These are phyloP conservation scores for Priocnemis perturbator DNA, from an alignment of 2,888 invertebrate species.

Conservation along the genomic window DNA sequence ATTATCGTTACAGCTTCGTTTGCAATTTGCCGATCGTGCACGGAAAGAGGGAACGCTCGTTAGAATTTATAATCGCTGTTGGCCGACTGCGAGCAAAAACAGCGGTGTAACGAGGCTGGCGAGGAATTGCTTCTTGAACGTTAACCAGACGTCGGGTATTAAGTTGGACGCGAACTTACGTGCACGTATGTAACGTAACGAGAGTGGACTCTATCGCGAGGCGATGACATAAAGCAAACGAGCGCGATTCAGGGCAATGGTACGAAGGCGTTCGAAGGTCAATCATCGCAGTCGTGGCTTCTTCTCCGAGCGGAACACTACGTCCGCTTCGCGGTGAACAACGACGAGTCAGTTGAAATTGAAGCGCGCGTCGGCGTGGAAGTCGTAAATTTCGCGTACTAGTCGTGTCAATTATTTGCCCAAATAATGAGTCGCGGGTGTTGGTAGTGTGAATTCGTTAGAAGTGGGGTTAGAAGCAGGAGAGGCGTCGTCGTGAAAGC, in stretches of 20 bases:
- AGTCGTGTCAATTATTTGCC: not conserved
- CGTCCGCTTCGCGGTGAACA: constrained; percentile 39
- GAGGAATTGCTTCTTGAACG: too few species aligned
- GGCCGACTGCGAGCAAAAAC: too few species aligned
- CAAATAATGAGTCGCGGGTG: too few species aligned
- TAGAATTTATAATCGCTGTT: not conserved
- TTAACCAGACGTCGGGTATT: too few species aligned
- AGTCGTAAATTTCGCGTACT: constrained; percentile 39
- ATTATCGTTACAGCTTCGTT: not conserved
- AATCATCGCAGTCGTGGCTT: constrained; percentile 30
- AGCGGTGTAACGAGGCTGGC: too few species aligned
- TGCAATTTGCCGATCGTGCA: not conserved
- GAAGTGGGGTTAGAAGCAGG: too few species aligned
- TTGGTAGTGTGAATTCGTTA: too few species aligned
- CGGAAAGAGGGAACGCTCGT: not conserved
- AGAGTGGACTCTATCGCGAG: constrained; percentile 9
- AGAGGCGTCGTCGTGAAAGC: too few species aligned
- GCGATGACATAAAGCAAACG: constrained; percentile 36
- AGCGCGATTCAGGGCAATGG: constrained; percentile 52
- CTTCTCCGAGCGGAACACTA: constrained; percentile 48
- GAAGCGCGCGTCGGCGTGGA: constrained; percentile 59
- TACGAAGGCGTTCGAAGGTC: constrained; percentile 60
- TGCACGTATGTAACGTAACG: not conserved
- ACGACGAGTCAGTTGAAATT: constrained; percentile 64
- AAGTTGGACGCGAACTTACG: too few species aligned